Conservation (phyloP, 1,140 invertebrate species). For the Micrasema longulum region DNA sequence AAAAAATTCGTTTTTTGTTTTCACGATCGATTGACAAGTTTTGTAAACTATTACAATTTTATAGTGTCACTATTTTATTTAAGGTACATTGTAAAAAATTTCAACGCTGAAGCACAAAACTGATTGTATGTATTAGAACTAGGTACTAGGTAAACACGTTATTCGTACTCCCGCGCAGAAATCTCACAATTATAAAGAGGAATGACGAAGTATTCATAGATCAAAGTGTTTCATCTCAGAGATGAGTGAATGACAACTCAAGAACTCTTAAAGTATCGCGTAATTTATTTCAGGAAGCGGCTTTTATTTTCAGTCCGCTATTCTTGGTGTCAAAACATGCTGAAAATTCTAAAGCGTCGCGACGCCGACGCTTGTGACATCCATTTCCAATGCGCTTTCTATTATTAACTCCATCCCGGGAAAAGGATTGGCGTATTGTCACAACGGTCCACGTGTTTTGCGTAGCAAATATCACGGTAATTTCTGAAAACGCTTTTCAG, state of each 20-base stretch:
- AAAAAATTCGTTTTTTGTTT: too few species aligned
- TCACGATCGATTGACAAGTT: too few species aligned
- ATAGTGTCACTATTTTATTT: too few species aligned
- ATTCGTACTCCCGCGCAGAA: too few species aligned
- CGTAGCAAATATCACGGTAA: too few species aligned
- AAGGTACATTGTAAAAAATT: too few species aligned
- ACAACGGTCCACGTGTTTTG: neutral
- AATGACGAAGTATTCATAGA: neutral
- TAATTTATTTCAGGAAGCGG: conserved; percentile 23
- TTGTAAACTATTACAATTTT: too few species aligned
- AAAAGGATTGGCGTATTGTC: neutral
- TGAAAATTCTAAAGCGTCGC: neutral
- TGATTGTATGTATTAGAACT: too few species aligned
- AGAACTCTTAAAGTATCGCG: neutral
- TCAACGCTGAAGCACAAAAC: too few species aligned
- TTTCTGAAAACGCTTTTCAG: too few species aligned
- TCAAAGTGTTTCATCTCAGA: neutral
- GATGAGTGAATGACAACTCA: neutral
- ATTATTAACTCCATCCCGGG: conserved; percentile 6
- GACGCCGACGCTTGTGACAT: conserved; percentile 1
- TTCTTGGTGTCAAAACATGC: conserved; percentile 20
- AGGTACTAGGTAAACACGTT: too few species aligned
- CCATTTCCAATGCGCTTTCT: conserved; percentile 27
- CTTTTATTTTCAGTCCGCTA: conserved; percentile 14
- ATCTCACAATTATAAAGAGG: too few species aligned